Percentiles rank a stretch among this genome's conserved stretches.
These are phyloP conservation scores for Buphagus erythrorhynchus DNA, from an alignment of 2,797 vertebrate genomes.

Conservation along the genomic window DNA sequence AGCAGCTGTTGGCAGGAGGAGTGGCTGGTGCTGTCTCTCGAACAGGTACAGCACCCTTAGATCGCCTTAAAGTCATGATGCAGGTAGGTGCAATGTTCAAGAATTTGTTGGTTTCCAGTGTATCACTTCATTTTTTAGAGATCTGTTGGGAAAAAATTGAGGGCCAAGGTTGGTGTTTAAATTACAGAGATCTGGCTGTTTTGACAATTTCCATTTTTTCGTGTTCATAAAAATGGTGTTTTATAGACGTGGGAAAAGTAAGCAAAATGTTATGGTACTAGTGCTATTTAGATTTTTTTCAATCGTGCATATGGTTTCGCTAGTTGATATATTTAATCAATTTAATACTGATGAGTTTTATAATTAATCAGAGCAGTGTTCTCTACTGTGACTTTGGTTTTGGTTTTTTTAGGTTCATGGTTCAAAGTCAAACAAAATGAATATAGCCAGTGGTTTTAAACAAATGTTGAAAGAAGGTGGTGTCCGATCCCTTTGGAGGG, in stretches of 20 bases:
- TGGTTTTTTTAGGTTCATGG: conserved; percentile 84
- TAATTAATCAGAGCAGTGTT: not conserved
- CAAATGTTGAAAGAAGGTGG: conserved; percentile 95
- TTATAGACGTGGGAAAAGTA: not conserved
- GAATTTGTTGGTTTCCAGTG: not conserved
- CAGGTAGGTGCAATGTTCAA: conserved; percentile 78
- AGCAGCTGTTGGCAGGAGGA: conserved; percentile 88
- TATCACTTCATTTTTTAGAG: not conserved
- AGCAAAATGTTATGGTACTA: not conserved
- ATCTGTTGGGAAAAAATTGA: not conserved
- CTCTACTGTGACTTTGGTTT: not conserved
- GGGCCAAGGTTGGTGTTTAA: not conserved
- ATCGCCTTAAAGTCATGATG: conserved; percentile 96
- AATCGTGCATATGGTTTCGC: not conserved
- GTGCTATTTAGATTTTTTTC: not conserved
- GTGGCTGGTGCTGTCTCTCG: conserved; percentile 90
- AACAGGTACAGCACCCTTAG: conserved; percentile 91
- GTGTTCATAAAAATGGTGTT: not conserved
- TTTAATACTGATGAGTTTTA: not conserved
- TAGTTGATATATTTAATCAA: not conserved
- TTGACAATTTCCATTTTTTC: not conserved
- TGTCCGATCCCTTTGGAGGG: conserved; percentile 87
- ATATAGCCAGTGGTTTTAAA: conserved; percentile 86
- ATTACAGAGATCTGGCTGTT: not conserved
- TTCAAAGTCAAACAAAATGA: conserved; percentile 88